Evolutionary conservation across 2,113 vertebrate genomes (phyloP).

Genomic region (Otolemur garnettii): DNA sequence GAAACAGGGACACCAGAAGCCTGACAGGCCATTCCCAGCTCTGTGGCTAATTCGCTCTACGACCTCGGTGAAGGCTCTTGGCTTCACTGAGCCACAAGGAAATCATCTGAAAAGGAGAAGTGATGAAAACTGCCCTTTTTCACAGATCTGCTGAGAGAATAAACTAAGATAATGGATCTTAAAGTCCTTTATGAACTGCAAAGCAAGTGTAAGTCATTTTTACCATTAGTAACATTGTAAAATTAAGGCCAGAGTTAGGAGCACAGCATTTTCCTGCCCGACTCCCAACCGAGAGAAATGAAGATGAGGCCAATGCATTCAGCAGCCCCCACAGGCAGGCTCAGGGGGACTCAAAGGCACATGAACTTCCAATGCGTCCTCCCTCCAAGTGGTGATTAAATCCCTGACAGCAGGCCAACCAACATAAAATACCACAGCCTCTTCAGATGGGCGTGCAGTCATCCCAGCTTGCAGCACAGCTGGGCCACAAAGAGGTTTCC

Average conservation of each 20-base stretch:
- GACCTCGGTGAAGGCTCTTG: background rate
- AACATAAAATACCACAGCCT: background rate
- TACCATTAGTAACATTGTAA: background rate
- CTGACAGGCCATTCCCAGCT: background rate
- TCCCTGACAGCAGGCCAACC: background rate
- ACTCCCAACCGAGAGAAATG: rapidly evolving
- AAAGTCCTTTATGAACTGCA: background rate
- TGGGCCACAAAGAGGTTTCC: rapidly evolving
- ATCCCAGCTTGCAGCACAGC: background rate
- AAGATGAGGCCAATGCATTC: rapidly evolving
- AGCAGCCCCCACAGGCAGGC: rapidly evolving
- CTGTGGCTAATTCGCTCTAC: background rate
- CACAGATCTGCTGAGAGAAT: background rate
- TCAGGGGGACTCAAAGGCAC: rapidly evolving
- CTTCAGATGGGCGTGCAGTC: background rate
- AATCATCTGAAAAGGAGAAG: background rate
- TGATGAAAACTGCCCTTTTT: background rate
- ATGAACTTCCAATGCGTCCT: rapidly evolving
- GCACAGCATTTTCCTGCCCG: no score
- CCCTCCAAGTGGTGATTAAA: rapidly evolving
- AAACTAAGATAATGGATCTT: background rate
- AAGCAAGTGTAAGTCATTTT: background rate
- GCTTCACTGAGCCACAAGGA: background rate
- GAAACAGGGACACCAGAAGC: background rate
- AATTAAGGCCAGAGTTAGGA: background rate